Evolutionary conservation across 2,113 vertebrate genomes (phyloP).

Genomic region (Procavia capensis): DNA sequence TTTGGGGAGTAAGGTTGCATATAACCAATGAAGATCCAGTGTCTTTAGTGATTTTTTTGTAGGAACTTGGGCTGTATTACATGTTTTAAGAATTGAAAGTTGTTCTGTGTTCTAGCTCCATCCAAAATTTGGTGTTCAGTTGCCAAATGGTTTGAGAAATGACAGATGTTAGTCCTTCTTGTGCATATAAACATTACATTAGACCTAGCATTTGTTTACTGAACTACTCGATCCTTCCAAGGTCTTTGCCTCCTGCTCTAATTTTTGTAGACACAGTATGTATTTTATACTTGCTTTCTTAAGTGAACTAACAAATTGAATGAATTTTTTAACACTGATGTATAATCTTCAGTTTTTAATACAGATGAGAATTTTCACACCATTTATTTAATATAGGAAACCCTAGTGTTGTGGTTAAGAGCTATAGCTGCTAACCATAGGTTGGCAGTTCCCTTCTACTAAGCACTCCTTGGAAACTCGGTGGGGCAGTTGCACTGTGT

Average conservation of each 20-base stretch:
- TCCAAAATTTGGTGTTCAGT: neutral
- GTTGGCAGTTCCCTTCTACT: too few species aligned
- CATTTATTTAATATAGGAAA: constrained; percentile 23
- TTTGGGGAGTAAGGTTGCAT: neutral
- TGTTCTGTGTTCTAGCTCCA: neutral
- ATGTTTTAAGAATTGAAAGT: neutral
- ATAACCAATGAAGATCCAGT: neutral
- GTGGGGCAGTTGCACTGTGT: too few species aligned
- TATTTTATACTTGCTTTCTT: constrained; percentile 30
- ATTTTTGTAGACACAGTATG: neutral
- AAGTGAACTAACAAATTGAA: neutral
- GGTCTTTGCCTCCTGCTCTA: neutral
- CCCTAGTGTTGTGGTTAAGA: too few species aligned
- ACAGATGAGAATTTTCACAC: neutral
- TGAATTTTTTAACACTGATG: neutral
- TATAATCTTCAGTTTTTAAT: constrained; percentile 1
- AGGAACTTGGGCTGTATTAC: neutral
- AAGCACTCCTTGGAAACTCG: too few species aligned
- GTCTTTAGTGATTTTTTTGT: neutral
- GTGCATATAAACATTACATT: neutral
- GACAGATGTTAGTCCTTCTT: neutral
- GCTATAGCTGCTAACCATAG: too few species aligned
- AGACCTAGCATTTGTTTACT: neutral
- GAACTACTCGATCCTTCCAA: neutral
- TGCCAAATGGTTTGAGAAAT: neutral